These are phyloP conservation scores for Stercorarius parasiticus DNA, from an alignment of 2,113 vertebrate species.

Conservation along the genomic window DNA sequence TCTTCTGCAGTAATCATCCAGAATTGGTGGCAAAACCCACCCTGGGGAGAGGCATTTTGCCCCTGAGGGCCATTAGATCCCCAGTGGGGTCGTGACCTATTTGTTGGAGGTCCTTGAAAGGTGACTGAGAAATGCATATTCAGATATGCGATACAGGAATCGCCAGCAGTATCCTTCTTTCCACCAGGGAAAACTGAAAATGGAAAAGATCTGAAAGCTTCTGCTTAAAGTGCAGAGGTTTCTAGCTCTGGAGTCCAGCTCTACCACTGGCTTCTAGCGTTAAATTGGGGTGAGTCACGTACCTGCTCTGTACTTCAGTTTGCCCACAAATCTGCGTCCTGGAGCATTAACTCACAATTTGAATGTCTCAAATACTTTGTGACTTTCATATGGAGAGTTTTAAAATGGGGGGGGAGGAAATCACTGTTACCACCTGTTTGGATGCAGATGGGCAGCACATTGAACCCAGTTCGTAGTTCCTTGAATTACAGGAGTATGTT, in stretches of 20 bases:
- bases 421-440: neutral
- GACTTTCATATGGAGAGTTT: neutral
- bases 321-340: neutral
- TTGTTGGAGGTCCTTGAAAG: neutral
- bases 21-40: neutral
- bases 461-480: neutral
- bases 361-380: accelerated
- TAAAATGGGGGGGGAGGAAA: neutral
- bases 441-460: neutral
- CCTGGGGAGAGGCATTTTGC: neutral
- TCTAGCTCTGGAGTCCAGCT: neutral
- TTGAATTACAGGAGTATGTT: neutral
- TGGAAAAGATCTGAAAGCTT: neutral
- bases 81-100: neutral
- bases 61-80: neutral
- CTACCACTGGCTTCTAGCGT: neutral
- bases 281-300: neutral
- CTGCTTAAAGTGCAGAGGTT: neutral
- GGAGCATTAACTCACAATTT: neutral
- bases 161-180: neutral
- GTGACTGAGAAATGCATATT: neutral
- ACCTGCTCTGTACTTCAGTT: neutral
- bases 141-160: accelerated
- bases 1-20: neutral
- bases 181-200: neutral